Conservation (phyloP, 2,797 vertebrate species). For the Clarias platycephalus region DNA sequence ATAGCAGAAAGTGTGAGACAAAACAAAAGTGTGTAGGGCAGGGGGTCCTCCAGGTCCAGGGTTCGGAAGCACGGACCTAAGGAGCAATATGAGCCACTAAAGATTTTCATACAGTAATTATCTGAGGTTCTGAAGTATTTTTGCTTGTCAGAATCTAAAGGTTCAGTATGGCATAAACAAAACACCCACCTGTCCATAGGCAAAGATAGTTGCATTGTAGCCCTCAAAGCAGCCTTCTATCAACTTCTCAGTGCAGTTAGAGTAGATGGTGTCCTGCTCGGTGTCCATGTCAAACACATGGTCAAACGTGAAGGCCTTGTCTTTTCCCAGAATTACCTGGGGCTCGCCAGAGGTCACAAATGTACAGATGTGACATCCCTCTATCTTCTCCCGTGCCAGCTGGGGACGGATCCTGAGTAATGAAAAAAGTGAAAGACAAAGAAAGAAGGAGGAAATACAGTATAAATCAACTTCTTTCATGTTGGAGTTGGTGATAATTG, state of each 20-base stretch:
- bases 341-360: constrained; percentile 83
- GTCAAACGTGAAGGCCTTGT: constrained; percentile 87
- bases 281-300: constrained; percentile 84
- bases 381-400: constrained; percentile 84
- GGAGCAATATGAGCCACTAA: not conserved
- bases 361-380: constrained; percentile 87
- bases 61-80: too few relatives aligned
- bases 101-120: not conserved
- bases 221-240: constrained; percentile 87
- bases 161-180: not conserved
- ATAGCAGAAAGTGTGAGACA: too few relatives aligned
- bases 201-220: constrained; percentile 86
- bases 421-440: constrained; percentile 1
- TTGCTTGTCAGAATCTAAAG: not conserved
- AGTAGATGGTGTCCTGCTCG: constrained; percentile 78
- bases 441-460: not conserved
- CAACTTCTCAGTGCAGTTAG: constrained; percentile 81
- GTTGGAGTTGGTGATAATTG: not conserved
- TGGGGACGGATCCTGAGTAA: constrained; percentile 81
- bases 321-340: constrained; percentile 84
- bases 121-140: not conserved
- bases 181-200: constrained; percentile 80
- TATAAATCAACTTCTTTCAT: not conserved
- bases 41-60: too few relatives aligned
- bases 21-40: too few relatives aligned